Evolutionary conservation across 2,888 invertebrate genomes (phyloP).

Genomic region (Archips crataeganus): DNA sequence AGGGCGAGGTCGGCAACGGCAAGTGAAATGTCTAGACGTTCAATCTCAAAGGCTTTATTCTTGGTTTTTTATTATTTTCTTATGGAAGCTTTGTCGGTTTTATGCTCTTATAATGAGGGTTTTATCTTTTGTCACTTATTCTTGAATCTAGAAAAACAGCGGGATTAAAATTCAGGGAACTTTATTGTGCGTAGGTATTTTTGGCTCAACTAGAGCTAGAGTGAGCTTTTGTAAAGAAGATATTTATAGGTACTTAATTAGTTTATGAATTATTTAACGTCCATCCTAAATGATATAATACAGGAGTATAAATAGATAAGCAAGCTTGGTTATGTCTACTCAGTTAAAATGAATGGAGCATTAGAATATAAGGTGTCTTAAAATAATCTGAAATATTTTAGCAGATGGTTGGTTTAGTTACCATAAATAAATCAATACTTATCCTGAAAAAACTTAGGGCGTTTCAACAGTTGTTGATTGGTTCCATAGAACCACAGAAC

Average conservation of each 20-base stretch:
- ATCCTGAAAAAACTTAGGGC: too few species aligned
- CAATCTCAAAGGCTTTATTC: slow-evolving; percentile 15
- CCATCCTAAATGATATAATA: too few species aligned
- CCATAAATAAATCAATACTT: too few species aligned
- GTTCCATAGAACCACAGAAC: too few species aligned
- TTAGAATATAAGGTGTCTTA: too few species aligned
- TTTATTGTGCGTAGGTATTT: not conserved
- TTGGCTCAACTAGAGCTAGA: not conserved
- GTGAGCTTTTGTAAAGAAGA: not conserved
- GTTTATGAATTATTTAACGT: too few species aligned
- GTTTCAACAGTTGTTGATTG: too few species aligned
- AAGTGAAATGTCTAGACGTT: slow-evolving; percentile 32
- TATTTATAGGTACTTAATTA: not conserved
- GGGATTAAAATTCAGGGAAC: slow-evolving; percentile 2
- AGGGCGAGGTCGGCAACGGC: slow-evolving; percentile 11
- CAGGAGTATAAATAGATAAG: too few species aligned
- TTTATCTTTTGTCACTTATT: slow-evolving; percentile 12
- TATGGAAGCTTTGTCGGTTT: slow-evolving; percentile 11
- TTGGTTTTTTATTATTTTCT: slow-evolving; percentile 17
- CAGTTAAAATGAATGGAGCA: too few species aligned
- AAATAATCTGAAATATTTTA: too few species aligned
- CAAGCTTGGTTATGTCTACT: too few species aligned
- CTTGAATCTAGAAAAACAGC: not conserved
- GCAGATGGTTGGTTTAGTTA: too few species aligned
- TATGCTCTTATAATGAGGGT: slow-evolving; percentile 1